Evolutionary conservation across 2,888 invertebrate species (phyloP), one percentile per base, ranked within the genome.

Genomic region (Julus scanicus): DNA sequence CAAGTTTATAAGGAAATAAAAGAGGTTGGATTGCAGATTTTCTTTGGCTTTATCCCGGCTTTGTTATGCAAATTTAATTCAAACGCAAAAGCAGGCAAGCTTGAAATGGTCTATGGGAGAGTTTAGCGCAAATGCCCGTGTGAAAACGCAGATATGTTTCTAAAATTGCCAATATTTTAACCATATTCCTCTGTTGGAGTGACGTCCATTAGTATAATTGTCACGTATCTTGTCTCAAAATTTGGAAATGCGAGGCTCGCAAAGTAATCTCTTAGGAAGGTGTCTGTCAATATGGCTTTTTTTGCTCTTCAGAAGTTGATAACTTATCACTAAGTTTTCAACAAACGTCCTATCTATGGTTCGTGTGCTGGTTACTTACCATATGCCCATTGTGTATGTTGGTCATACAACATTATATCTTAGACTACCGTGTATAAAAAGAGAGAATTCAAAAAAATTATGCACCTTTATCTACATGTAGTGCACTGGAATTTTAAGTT

Each of bases 181-280:
- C 71, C 71, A 71, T 71, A 71, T 71, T 71, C 71, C 71, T 11
- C 9, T 71, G 71, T 71, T 29, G n/a, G 29, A 71, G 71, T 71
- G 71, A 71, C 71, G 71, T 71, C 71, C 71, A 71, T 71, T 71
- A 71, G 71, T 71, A 71, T 71, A 71, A 71, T 71, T 71, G 71
- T 71, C 71, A 71, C 71, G 71, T 71, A 71, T 71, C 71, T 71
- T 71, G 71, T 71, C 71, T 71, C 71, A 71, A 29, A 71, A 71
- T 71, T 71, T 71, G 71, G 71, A 71, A 71, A 71, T 71, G 71
- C 71, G 29, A 71, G 71, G 71, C 71, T 71, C 71, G 71, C 71
- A 29, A 29, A 2, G 71, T 71, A 71, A 71, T 71, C 71, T 71
- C 71, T 71, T 29, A 29, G 71, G 71, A 71, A 71, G 71, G 71